A percentile compares a stretch with the other conserved stretches of the same genome.
These are phyloP conservation scores for Parnassius apollo DNA, from an alignment of 2,888 invertebrate species.

Conservation along the genomic window DNA sequence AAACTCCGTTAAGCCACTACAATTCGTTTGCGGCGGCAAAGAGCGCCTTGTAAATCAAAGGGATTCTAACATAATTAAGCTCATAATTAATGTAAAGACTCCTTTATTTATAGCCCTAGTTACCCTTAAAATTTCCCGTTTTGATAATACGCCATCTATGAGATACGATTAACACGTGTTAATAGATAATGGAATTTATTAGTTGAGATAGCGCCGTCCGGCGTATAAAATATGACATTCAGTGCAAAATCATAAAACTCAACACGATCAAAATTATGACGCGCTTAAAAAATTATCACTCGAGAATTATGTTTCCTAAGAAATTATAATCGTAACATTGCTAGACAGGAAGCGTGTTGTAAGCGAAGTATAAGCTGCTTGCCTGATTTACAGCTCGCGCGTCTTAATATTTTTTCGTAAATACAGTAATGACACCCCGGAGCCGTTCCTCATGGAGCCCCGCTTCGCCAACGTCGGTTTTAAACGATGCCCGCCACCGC, in stretches of 20 bases:
- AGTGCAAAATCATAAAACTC: constrained; percentile 41
- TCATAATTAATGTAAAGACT: constrained; percentile 79
- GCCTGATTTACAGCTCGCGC: constrained; percentile 60
- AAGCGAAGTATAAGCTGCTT: constrained; percentile 45
- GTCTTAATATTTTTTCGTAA: constrained; percentile 57
- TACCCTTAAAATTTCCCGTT: constrained; percentile 77
- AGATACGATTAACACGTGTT: constrained; percentile 73
- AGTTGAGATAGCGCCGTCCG: constrained; percentile 26
- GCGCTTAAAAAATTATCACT: constrained; percentile 48
- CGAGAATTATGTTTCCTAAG: constrained; percentile 65
- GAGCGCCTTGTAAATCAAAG: constrained; percentile 80
- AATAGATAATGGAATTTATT: constrained; percentile 58
- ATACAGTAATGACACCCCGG: constrained; percentile 54
- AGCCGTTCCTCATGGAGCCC: constrained; percentile 49
- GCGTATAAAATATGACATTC: constrained; percentile 33
- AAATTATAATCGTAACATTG: constrained; percentile 60
- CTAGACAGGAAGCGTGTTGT: constrained; percentile 63
- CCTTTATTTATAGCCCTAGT: constrained; percentile 75
- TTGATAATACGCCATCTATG: constrained; percentile 64
- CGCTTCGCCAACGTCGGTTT: constrained; percentile 34
- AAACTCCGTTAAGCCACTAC: constrained; percentile 75
- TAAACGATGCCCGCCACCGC: constrained; percentile 55
- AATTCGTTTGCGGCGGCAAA: constrained; percentile 77
- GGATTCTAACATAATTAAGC: constrained; percentile 79
- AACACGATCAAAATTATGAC: constrained; percentile 34